phyloP scores from a whole-genome alignment of 2,888 invertebrate species.

The Craniophora ligustri region DNA sequence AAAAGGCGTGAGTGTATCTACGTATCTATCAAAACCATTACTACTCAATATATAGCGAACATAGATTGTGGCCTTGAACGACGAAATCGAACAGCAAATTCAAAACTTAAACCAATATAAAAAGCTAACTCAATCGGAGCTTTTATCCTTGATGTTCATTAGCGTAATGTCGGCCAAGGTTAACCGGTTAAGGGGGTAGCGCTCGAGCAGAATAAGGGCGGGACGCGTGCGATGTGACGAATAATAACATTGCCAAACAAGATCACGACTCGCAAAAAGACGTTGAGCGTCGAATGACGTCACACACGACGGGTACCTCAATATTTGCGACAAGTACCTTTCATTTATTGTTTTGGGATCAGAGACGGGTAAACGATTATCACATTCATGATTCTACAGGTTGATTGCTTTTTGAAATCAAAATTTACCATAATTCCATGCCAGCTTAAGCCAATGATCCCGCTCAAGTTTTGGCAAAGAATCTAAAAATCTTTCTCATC shows the following conservation, averaged over 20 bases:
- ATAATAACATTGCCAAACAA: constrained; percentile 46
- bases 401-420: too few species aligned
- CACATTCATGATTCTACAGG: constrained; percentile 1
- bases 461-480: too few species aligned
- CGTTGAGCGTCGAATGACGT: constrained; percentile 33
- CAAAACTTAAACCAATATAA: constrained; percentile 10
- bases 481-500: too few species aligned
- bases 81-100: too few species aligned
- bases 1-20: too few species aligned
- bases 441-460: too few species aligned
- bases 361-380: constrained; percentile 6
- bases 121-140: constrained; percentile 14
- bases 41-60: too few species aligned
- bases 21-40: too few species aligned
- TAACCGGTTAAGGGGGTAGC: constrained; percentile 46
- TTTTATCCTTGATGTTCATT: constrained; percentile 45
- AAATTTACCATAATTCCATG: too few species aligned
- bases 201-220: constrained; percentile 42
- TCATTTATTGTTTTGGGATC: constrained; percentile 5
- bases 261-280: constrained; percentile 32
- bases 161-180: constrained; percentile 44
- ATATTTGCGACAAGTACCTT: constrained; percentile 8
- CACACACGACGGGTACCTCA: constrained; percentile 3
- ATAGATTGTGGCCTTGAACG: too few species aligned
- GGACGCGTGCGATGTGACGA: constrained; percentile 45